Evolutionary conservation across 2,113 vertebrate species (phyloP).

Genomic region (Propithecus coquereli): DNA sequence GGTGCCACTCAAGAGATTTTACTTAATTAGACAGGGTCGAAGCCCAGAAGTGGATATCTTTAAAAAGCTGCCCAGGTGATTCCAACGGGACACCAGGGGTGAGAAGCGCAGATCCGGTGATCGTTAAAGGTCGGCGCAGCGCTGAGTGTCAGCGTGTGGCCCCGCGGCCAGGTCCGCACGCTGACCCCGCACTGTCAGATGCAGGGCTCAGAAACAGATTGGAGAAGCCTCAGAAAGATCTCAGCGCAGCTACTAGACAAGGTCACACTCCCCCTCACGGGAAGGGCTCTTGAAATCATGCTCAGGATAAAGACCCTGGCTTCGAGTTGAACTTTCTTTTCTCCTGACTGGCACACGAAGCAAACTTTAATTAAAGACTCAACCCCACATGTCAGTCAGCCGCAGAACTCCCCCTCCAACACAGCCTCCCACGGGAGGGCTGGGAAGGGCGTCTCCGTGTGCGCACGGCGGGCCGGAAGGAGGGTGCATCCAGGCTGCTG

Average conservation of each 20-base stretch:
- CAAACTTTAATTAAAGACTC: conserved; percentile 58
- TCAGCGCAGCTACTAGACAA: rapidly evolving
- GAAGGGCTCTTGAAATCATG: not conserved
- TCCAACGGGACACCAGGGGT: rapidly evolving
- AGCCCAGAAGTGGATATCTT: rapidly evolving
- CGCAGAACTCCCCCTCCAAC: not conserved
- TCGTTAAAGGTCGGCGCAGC: not conserved
- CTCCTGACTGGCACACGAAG: conserved; percentile 42
- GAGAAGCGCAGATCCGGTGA: not conserved
- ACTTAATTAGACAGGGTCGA: not conserved
- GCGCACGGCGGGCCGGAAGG: rapidly evolving
- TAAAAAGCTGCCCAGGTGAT: not conserved
- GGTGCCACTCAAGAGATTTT: not conserved
- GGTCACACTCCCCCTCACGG: not conserved
- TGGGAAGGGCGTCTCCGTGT: not conserved
- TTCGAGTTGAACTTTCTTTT: conserved; percentile 40
- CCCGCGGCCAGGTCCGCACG: not conserved
- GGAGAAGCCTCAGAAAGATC: not conserved
- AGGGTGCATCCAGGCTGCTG: not conserved
- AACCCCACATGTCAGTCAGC: conserved; percentile 60
- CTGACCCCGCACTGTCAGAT: rapidly evolving
- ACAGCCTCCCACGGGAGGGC: not conserved
- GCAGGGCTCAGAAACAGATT: not conserved
- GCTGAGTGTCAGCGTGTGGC: rapidly evolving
- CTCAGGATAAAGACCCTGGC: not conserved